A percentile compares a stretch with the other conserved stretches of the same genome.
Evolutionary conservation across 2,797 vertebrate genomes (phyloP).

Genomic region (Heterohyrax brucei): DNA sequence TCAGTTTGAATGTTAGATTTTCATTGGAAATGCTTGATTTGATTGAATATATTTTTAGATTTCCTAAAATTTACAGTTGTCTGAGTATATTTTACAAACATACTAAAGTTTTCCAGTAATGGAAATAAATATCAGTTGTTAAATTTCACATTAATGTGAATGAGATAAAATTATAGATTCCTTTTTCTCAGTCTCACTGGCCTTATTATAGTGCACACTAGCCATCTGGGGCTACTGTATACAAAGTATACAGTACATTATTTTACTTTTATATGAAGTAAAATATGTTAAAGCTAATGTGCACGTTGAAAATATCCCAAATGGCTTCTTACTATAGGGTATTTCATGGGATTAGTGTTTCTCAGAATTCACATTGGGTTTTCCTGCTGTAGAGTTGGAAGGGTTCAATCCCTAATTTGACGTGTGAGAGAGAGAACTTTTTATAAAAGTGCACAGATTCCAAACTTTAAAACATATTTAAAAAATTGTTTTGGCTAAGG

Average conservation of each 20-base stretch:
- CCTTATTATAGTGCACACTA: not conserved
- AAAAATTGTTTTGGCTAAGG: not conserved
- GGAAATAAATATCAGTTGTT: conserved; percentile 37
- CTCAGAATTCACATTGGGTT: conserved; percentile 33
- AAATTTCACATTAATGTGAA: conserved; percentile 1
- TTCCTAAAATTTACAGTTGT: conserved; percentile 68
- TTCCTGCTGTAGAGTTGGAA: conserved; percentile 43
- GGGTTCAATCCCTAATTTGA: conserved; percentile 58
- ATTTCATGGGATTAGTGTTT: conserved; percentile 4
- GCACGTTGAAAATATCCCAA: conserved; percentile 28
- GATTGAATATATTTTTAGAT: conserved; percentile 11
- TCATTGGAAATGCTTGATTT: conserved; percentile 62
- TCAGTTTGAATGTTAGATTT: conserved; percentile 68
- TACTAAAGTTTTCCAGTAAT: conserved; percentile 24
- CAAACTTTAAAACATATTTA: conserved; percentile 56
- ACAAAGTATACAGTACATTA: not conserved
- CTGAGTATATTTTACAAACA: conserved; percentile 54
- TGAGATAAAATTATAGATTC: conserved; percentile 40
- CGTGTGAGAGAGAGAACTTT: conserved; percentile 43
- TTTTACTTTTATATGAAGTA: not conserved
- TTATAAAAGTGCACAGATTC: not conserved
- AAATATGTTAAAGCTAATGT: not conserved
- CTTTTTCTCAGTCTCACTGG: conserved; percentile 2
- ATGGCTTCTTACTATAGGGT: not conserved
- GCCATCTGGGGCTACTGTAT: not conserved